Evolutionary conservation across 2,888 invertebrate genomes (phyloP), one percentile per base, ranked within the genome.

Genomic region (Diplazon laetatorius): DNA sequence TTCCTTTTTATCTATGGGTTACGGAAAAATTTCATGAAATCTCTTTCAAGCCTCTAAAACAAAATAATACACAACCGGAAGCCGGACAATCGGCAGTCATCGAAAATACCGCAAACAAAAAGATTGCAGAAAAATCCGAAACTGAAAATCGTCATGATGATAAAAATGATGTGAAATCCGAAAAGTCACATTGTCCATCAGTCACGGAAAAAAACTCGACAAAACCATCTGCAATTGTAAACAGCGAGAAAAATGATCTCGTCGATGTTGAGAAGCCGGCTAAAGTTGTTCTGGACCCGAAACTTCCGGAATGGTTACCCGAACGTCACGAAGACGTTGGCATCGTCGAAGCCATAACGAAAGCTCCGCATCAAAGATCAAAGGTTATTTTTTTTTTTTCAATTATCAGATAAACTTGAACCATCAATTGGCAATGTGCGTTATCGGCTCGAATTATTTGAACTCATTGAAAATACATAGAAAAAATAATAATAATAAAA

Each of bases 331-430:
- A 89, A 69, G 85, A 90, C 75, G 88, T 91, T 57, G 88, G 87
- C 73, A 81, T 91, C 52, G 88, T 93, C 25, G 83, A 91, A 82
- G 91, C 94, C 2, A 92, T 94, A 35, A 91, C 92, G 81, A 95
- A 95, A 90, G 93, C 93, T 5, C 94, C 94, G 0, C 95, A 94
- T 91, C 90, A 94, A 83, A 91, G 94, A 80, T 95, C 94, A 9
- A 94, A 94, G 92, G 94, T 94, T 74, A 37, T 78, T 57, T 35
- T 46, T 63, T 72, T 44, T 68, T 39, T 52, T 70, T 39, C 14
- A 37, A 39, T 57, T 59, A 0, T 16, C 25, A 57, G 16, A 25
- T 18, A 50, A 72, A 2, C 5, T 48, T 52, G 14, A 22, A 14
- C 9, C 12, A 52, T 9, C n/a, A 30, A 70, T 37, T 14, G 22